These are phyloP conservation scores for Psettodes erumei DNA, from an alignment of 2,113 vertebrate species.

Conservation along the genomic window DNA sequence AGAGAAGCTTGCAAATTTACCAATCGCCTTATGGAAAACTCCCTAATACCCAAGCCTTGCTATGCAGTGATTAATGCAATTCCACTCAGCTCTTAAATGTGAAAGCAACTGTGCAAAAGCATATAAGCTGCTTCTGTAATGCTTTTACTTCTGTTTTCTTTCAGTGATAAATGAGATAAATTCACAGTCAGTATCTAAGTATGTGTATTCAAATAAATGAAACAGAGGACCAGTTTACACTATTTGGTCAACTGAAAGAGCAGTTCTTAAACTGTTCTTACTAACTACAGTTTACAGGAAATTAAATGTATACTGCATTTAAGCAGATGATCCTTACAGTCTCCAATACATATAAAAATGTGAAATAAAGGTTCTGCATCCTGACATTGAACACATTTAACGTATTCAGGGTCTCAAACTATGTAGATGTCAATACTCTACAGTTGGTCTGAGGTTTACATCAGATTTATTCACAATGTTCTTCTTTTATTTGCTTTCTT, in stretches of 20 bases:
- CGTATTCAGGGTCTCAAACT: too few species aligned
- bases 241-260: too few species aligned
- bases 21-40: slow-evolving; percentile 51
- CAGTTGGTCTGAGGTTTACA: too few species aligned
- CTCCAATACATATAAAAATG: too few species aligned
- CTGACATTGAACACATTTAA: too few species aligned
- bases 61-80: slow-evolving; percentile 10
- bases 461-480: not conserved
- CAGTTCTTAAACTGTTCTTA: too few species aligned
- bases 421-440: too few species aligned
- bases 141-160: slow-evolving; percentile 3
- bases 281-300: too few species aligned
- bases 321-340: too few species aligned
- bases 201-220: not conserved
- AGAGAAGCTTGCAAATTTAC: slow-evolving; percentile 32
- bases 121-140: not conserved
- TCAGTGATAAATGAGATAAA: not conserved
- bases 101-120: slow-evolving; percentile 2
- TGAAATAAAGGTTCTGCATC: too few species aligned
- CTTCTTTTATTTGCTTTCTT: not conserved
- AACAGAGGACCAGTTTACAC: not conserved
- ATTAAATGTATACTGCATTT: too few species aligned
- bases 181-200: not conserved
- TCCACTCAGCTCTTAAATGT: not conserved
- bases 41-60: not conserved